Conservation (phyloP, 1,140 invertebrate genomes). For the Drosophila azteca region DNA sequence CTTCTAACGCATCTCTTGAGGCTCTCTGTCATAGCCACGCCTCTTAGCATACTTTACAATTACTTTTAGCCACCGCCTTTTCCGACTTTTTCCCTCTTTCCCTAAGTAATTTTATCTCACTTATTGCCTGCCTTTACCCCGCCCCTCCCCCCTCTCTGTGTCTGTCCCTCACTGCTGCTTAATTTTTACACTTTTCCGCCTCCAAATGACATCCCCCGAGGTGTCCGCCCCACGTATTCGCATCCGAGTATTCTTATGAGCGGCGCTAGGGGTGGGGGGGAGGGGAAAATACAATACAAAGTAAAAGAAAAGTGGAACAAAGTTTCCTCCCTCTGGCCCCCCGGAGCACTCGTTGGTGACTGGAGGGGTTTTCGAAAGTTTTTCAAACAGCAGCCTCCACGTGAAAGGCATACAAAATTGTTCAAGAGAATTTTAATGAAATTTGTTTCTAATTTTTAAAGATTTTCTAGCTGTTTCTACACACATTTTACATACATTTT, state of each 20-base stretch:
- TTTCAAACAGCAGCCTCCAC: slow-evolving; percentile 13
- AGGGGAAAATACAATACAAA: slow-evolving; percentile 27
- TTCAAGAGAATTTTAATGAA: slow-evolving; percentile 35
- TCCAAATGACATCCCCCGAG: slow-evolving; percentile 67
- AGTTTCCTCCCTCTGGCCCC: slow-evolving; percentile 40
- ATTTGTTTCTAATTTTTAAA: slow-evolving; percentile 43
- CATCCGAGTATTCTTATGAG: too few relatives aligned
- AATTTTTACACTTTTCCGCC: slow-evolving; percentile 74
- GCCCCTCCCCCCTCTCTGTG: neutral
- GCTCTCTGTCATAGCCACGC: slow-evolving; percentile 32
- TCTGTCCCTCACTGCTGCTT: slow-evolving; percentile 52
- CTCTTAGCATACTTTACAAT: slow-evolving; percentile 62
- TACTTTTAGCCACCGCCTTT: slow-evolving; percentile 42
- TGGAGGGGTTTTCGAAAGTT: slow-evolving; percentile 12
- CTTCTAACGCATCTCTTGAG: slow-evolving; percentile 46
- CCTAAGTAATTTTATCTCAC: slow-evolving; percentile 67
- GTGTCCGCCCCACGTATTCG: slow-evolving; percentile 10
- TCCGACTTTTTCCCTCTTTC: neutral
- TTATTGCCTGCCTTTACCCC: slow-evolving; percentile 49
- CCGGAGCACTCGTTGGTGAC: slow-evolving; percentile 24
- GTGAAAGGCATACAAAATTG: slow-evolving; percentile 35
- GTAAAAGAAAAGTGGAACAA: slow-evolving; percentile 56
- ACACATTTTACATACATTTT: too few relatives aligned
- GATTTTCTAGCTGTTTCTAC: neutral
- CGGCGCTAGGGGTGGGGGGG: neutral